Conservation (phyloP, 92 coral and sea anemone species). For the Palythoa caribaeorum region DNA sequence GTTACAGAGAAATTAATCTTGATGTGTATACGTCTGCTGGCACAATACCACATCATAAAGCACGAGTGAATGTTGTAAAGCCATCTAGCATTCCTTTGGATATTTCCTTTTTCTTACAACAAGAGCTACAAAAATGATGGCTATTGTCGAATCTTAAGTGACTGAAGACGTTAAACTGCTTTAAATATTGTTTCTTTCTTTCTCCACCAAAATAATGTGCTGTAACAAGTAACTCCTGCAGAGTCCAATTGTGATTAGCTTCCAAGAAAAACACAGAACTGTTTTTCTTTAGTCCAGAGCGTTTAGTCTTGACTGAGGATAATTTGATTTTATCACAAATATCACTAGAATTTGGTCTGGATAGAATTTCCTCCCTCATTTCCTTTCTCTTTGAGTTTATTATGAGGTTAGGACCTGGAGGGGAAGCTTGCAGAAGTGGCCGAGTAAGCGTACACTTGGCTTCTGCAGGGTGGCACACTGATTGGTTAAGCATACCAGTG, state of each 20-base stretch:
- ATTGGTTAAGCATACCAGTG: neutral
- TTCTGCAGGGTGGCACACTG: neutral
- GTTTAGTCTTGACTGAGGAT: neutral
- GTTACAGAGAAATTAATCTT: neutral
- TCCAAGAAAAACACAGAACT: neutral
- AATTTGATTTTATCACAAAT: neutral
- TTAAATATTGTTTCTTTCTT: neutral
- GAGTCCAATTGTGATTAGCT: neutral
- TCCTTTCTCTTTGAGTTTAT: neutral
- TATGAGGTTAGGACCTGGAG: neutral
- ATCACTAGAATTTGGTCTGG: neutral
- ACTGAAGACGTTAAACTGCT: neutral
- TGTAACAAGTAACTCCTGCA: neutral
- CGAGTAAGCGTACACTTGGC: neutral
- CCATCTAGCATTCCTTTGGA: neutral
- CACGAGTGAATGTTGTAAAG: neutral
- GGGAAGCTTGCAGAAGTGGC: neutral
- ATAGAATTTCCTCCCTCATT: neutral
- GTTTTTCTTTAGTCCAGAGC: neutral
- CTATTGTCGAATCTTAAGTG: neutral
- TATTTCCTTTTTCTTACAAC: neutral
- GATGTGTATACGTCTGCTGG: neutral
- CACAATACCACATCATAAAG: neutral
- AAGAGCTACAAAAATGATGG: neutral
- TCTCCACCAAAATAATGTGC: neutral